Percentiles rank a stretch among this genome's conserved stretches.
Evolutionary conservation across 2,797 vertebrate species (phyloP).

Genomic region (Sus cebifrons): DNA sequence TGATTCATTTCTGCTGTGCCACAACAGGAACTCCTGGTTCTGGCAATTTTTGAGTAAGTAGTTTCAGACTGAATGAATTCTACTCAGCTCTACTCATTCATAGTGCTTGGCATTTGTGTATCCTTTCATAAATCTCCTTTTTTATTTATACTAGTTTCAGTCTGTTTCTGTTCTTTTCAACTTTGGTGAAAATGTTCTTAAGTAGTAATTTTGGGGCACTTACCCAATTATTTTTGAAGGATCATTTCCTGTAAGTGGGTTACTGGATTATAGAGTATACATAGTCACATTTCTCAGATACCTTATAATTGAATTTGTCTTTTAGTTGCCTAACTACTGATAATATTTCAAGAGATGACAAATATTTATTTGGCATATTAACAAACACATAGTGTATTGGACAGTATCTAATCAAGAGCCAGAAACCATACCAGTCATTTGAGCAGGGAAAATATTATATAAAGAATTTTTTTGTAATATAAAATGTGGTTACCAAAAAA

Average conservation of each 20-base stretch:
- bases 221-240: not conserved
- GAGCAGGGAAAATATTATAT: not conserved
- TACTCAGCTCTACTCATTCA: not conserved
- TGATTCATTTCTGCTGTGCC: too few relatives aligned
- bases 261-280: conserved; percentile 1
- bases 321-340: conserved; percentile 40
- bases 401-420: not conserved
- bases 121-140: not conserved
- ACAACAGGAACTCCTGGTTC: not conserved
- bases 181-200: conserved; percentile 49
- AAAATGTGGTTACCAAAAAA: not conserved
- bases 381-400: not conserved
- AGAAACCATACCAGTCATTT: not conserved
- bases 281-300: conserved; percentile 50
- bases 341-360: not conserved
- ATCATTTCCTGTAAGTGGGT: not conserved
- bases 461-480: conserved; percentile 1
- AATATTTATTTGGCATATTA: not conserved
- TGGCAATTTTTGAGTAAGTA: not conserved
- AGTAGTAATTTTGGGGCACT: not conserved
- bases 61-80: not conserved
- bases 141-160: not conserved
- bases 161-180: conserved; percentile 51
- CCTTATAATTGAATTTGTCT: not conserved
- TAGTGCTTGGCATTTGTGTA: not conserved